Percentiles rank a stretch among this genome's conserved stretches.
These are phyloP conservation scores for Heteromurus nitidus DNA, from an alignment of 2,888 invertebrate species.

Conservation along the genomic window DNA sequence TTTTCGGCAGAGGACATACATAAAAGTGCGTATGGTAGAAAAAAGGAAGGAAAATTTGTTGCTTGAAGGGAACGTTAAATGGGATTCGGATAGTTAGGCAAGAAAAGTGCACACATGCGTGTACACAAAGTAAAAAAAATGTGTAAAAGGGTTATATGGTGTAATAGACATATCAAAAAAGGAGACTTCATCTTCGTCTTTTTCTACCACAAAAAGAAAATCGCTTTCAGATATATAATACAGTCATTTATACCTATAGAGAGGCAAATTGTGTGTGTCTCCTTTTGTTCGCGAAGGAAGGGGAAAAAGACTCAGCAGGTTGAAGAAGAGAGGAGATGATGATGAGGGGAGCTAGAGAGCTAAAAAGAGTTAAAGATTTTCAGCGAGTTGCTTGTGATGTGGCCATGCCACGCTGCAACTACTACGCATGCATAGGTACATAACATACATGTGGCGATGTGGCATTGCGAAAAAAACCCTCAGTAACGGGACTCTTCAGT, in stretches of 20 bases:
- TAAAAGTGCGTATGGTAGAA: neutral
- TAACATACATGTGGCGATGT: too few relatives aligned
- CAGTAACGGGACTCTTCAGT: neutral
- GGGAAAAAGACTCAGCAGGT: too few relatives aligned
- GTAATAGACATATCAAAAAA: neutral
- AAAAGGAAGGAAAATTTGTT: neutral
- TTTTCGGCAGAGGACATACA: neutral
- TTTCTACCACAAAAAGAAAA: neutral
- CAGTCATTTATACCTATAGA: conserved; percentile 1
- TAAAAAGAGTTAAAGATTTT: too few relatives aligned
- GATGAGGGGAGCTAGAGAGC: too few relatives aligned
- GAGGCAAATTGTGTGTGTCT: neutral
- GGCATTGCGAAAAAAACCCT: too few relatives aligned
- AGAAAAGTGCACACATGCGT: conserved; percentile 38
- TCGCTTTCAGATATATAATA: neutral
- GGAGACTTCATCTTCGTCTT: conserved; percentile 28
- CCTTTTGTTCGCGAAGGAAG: too few relatives aligned
- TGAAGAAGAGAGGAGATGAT: too few relatives aligned
- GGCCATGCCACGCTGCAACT: too few relatives aligned
- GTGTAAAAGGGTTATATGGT: too few relatives aligned
- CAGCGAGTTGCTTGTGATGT: too few relatives aligned
- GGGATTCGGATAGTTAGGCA: conserved; percentile 40
- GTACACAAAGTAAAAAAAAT: neutral
- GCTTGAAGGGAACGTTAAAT: neutral
- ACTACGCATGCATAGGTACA: too few relatives aligned